Evolutionary conservation across 2,113 vertebrate species (phyloP), one percentile per base, ranked within the genome.

Genomic region (Grus americana): DNA sequence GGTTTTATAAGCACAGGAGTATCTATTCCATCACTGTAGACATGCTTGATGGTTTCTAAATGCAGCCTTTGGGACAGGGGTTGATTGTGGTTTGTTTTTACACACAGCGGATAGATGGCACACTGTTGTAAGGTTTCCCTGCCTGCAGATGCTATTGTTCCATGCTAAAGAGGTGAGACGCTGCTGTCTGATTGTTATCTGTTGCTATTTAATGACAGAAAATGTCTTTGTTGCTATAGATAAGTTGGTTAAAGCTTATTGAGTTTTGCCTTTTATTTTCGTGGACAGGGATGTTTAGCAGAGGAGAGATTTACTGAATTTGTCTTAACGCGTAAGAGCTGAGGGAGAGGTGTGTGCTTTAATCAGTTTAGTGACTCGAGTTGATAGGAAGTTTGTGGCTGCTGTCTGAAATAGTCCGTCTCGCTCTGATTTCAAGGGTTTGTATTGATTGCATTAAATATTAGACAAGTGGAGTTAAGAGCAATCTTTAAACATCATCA

Each of bases 401-500:
- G 81, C 58, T 46, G 40, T 54, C 71, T 81, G 86, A 79, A 89
- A 58, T 5, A 27, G 47, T 32, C 32, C 5, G 0, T 38, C 67
- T 84, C 66, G 22, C 46, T 70, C 63, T 52, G n/a, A 57, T 49
- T 80, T 54, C 3, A 3, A 93, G 52, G n/a, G 27, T 38, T 84
- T 44, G 34, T 59, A 85, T 94, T 79, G 91, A 92, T 85, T 87
- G 55, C 65, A 52, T 52, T 58, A 87, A 71, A 12, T 91, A 91
- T 89, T 57, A 87, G 61, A 61, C 93, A 91, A 87, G 70, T 1
- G 5, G 40, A 92, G 78, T 94, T 82, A 87, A 79, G 78, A 87
- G 73, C 70, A 87, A 68, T 89, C 78, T 94, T 95, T 94, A 87
- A 90, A 81, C 52, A 65, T 65, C 54, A 46, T 78, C 84, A 79